phyloP scores from a whole-genome alignment of 1,140 invertebrate species.

The Trachymyrmex cornetzi region DNA sequence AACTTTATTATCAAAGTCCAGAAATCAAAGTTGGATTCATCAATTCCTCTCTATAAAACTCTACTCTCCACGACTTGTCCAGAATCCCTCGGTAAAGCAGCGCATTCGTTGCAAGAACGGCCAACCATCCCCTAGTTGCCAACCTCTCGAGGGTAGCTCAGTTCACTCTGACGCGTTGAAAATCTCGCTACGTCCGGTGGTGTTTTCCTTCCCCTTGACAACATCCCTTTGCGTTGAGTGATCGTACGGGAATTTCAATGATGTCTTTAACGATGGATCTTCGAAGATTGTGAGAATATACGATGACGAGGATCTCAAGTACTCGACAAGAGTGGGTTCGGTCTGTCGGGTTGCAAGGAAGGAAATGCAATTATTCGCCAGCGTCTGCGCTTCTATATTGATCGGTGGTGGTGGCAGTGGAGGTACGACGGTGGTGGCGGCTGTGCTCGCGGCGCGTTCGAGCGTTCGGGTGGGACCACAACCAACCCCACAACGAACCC shows the following conservation, averaged over 20 bases:
- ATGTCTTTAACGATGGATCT: neutral
- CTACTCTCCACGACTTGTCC: constrained; percentile 43
- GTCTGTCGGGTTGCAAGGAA: constrained; percentile 61
- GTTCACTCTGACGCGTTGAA: constrained; percentile 13
- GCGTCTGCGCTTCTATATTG: constrained; percentile 75
- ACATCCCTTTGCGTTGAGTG: neutral
- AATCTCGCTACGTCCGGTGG: constrained; percentile 30
- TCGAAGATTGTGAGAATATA: neutral
- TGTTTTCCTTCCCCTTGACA: neutral
- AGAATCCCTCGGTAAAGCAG: constrained; percentile 73
- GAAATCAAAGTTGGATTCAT: neutral
- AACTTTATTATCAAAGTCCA: neutral
- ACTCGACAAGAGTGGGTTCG: constrained; percentile 19
- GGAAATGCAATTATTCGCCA: constrained; percentile 71
- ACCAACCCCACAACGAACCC: constrained; percentile 63
- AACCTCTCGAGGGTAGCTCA: constrained; percentile 12
- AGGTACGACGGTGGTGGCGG: constrained; percentile 11
- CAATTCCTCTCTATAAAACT: neutral
- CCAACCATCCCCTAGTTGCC: constrained; percentile 19
- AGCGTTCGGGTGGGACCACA: constrained; percentile 69
- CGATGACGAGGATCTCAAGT: constrained; percentile 21
- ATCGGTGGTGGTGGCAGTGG: constrained; percentile 58
- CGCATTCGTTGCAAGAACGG: neutral
- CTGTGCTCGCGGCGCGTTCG: constrained; percentile 61
- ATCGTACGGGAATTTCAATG: neutral